phyloP scores from a whole-genome alignment of 2,113 vertebrate species.

The Corynorhinus townsendii region DNA sequence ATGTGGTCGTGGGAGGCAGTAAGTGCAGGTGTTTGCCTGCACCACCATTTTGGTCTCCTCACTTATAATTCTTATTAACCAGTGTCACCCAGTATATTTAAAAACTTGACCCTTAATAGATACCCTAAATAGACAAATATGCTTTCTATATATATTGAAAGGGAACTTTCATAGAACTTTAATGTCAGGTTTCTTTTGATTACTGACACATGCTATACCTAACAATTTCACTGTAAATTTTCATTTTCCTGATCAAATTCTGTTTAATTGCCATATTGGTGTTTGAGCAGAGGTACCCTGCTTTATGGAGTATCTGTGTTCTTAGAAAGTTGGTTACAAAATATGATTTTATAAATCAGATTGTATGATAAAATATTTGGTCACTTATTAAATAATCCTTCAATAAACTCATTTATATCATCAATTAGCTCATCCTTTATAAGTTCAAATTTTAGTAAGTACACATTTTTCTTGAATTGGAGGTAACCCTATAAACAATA shows the following conservation, averaged over 20 bases:
- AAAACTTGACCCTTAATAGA: background rate
- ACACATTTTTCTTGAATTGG: constrained; percentile 13
- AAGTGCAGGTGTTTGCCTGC: no score
- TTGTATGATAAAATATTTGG: background rate
- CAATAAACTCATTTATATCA: background rate
- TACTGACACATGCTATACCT: background rate
- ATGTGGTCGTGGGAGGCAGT: no score
- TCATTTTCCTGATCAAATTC: constrained; percentile 25
- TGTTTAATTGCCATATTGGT: background rate
- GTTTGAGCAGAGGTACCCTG: background rate
- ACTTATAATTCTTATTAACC: background rate
- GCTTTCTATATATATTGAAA: background rate
- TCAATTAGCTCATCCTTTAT: background rate
- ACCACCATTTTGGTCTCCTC: no score
- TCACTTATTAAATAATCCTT: background rate
- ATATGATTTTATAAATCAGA: background rate
- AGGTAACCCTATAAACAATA: background rate
- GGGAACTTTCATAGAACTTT: background rate
- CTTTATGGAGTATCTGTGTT: background rate
- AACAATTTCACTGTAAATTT: background rate
- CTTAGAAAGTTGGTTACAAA: background rate
- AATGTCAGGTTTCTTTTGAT: constrained; percentile 19
- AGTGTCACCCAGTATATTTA: background rate
- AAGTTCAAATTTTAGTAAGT: background rate
- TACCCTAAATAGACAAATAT: background rate